Evolutionary conservation across 1,140 invertebrate genomes (phyloP), one percentile per base, ranked within the genome.

Genomic region (Proales similis): DNA sequence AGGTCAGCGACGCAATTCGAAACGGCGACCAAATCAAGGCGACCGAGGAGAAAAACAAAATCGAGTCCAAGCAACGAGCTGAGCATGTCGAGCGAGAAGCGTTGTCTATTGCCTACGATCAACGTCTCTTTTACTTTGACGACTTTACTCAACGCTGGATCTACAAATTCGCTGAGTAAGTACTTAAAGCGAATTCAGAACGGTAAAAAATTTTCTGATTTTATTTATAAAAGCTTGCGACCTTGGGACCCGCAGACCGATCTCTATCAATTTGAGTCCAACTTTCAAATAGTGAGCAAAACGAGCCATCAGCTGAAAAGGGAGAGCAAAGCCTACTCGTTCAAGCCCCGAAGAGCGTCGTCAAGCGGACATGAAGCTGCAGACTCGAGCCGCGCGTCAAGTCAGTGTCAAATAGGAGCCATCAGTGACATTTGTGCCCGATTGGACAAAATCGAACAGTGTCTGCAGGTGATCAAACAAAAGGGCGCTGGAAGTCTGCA

Each of bases 171-270:
- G 68, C 74, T 24, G 79, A 79, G 75, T 75, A 68, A 68, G 72
- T 66, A 2, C 7, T 9, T 39, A 2, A 38, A 49, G 17, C 3
- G 20, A n/a, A 43, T 24, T 7, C 19, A 4, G 45, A 2, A 29
- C 24, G 24, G 12, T 60, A 29, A 17, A 33, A 64, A 7, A 26
- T 43, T 3, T 30, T 26, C 4, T 14, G 19, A 22, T n/a, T 65
- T 66, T 61, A 7, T 63, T 60, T 32, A 51, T 63, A 60, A 5
- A 39, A 78, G 77, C 64, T 71, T 70, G 32, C 75, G 86, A 42
- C 86, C 86, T 0, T 89, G 87, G 86, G 86, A 89, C 77, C 81
- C 82, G 1, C 78, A 83, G 61, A 88, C 87, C 68, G 87, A 89
- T 75, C 74, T 88, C 3, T 79, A 84, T 36, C 86, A 88, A 71